Conservation (phyloP, 2,888 invertebrate species). For the Volucella inflata region DNA sequence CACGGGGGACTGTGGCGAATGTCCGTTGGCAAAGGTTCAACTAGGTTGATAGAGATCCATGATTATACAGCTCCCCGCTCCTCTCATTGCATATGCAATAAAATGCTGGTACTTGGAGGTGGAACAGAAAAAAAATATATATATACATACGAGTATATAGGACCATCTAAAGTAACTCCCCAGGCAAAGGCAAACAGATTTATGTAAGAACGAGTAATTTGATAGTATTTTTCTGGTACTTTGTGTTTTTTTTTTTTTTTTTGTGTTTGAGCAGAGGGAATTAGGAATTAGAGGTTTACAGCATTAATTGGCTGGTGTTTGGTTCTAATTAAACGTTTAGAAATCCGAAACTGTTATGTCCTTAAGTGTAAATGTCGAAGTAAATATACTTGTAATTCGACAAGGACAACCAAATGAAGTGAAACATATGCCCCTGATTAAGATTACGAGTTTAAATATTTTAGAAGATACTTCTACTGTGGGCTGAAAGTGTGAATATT, state of each 20-base stretch:
- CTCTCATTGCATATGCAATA: not conserved
- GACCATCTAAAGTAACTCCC: conserved; percentile 15
- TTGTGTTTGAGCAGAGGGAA: conserved; percentile 21
- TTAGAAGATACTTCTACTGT: too few species aligned
- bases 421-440: too few species aligned
- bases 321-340: conserved; percentile 51
- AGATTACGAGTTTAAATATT: too few species aligned
- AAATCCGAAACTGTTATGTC: conserved; percentile 9
- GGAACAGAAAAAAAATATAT: not conserved
- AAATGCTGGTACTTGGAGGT: not conserved
- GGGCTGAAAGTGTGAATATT: too few species aligned
- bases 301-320: conserved; percentile 44
- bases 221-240: conserved; percentile 1
- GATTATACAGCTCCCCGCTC: conserved; percentile 6
- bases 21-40: conserved; percentile 35
- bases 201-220: conserved; percentile 50
- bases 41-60: conserved; percentile 24
- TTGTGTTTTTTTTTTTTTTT: conserved; percentile 8
- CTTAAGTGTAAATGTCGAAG: not conserved
- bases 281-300: conserved; percentile 4
- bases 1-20: conserved; percentile 17
- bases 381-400: conserved; percentile 3
- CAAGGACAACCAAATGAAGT: too few species aligned
- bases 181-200: conserved; percentile 35
- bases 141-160: too few species aligned